Conservation (phyloP, 2,888 invertebrate genomes). For the Punctoribates punctum region DNA sequence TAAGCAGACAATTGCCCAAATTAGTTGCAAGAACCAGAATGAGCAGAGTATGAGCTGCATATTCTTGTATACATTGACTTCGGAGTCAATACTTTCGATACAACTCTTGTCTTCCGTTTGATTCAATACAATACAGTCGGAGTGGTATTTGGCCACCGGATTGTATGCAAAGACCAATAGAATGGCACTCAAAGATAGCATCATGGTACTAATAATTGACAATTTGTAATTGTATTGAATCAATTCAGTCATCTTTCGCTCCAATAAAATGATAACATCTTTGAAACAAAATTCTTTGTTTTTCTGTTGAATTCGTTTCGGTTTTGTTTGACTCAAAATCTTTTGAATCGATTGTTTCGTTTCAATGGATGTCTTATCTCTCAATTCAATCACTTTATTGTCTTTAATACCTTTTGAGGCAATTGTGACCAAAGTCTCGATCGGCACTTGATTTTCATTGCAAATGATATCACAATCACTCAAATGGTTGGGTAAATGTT, state of each 20-base stretch:
- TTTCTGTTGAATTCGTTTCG: not conserved
- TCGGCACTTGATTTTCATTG: slow-evolving; percentile 13
- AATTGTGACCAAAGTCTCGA: not conserved
- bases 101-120: not conserved
- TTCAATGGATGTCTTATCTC: not conserved
- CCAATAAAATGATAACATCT: not conserved
- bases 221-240: not conserved
- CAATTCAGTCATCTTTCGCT: not conserved
- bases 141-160: not conserved
- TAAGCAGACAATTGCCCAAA: too few relatives aligned
- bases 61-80: not conserved
- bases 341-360: not conserved
- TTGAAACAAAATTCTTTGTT: not conserved
- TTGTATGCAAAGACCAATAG: too few relatives aligned
- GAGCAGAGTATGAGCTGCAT: too few relatives aligned
- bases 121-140: not conserved
- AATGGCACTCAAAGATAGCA: too few relatives aligned
- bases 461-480: not conserved
- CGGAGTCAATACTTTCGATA: not conserved
- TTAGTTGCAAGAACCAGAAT: too few relatives aligned
- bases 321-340: not conserved
- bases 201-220: not conserved
- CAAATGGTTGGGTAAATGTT: not conserved
- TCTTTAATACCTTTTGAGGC: not conserved
- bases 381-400: not conserved